phyloP scores from a whole-genome alignment of 2,797 vertebrate genomes.

The Hirundo rustica region DNA sequence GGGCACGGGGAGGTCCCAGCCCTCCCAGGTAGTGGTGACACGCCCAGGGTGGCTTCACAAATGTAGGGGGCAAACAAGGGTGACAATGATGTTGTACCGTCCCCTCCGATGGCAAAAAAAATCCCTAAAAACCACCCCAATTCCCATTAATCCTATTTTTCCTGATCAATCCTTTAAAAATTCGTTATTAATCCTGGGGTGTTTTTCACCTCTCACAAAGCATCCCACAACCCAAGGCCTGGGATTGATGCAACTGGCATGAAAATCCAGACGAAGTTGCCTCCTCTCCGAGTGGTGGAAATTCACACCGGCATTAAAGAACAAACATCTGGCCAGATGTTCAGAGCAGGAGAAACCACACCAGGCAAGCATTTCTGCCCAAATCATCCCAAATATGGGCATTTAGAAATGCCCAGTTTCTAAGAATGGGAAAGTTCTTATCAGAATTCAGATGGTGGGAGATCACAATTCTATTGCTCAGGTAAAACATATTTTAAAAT shows the following conservation, averaged over 20 bases:
- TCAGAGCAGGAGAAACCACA: background rate
- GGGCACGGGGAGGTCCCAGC: background rate
- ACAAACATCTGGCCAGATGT: background rate
- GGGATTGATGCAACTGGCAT: fast-evolving
- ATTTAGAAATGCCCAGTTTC: background rate
- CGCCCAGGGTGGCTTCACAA: background rate
- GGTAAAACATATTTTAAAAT: background rate
- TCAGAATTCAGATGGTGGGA: background rate
- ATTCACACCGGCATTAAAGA: background rate
- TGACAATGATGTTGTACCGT: fast-evolving
- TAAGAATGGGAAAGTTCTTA: background rate
- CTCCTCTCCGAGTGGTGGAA: background rate
- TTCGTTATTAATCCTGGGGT: fast-evolving
- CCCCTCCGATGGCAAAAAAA: background rate
- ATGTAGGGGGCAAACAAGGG: fast-evolving
- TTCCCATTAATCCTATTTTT: background rate
- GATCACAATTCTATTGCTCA: background rate
- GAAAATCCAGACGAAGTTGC: background rate
- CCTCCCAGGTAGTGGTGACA: background rate
- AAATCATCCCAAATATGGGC: background rate
- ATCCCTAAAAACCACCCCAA: background rate
- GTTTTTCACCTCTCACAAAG: background rate
- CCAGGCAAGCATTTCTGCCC: background rate
- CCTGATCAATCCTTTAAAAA: background rate
- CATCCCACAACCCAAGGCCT: background rate